A percentile compares a stretch with the other conserved stretches of the same genome.
These are phyloP conservation scores for Cyphotilapia sp. DNA, from an alignment of 2,113 vertebrate genomes.

Conservation along the genomic window DNA sequence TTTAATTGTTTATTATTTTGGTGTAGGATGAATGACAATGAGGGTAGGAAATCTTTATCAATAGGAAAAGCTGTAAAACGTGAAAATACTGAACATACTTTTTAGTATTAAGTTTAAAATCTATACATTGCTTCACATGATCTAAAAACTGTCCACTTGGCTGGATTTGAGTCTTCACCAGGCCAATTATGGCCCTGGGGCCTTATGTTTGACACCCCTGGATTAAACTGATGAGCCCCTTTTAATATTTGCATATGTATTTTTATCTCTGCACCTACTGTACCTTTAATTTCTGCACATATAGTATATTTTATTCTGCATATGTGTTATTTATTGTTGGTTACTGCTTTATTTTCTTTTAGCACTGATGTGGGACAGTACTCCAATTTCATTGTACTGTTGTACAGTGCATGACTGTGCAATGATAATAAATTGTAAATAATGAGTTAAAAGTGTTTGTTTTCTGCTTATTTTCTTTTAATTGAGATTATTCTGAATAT, in stretches of 20 bases:
- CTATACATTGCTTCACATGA: not conserved
- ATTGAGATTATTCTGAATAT: not conserved
- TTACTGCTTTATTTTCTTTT: not conserved
- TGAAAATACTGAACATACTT: not conserved
- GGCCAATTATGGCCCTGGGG: not conserved
- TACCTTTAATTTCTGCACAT: not conserved
- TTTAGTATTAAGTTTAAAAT: not conserved
- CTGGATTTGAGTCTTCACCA: not conserved
- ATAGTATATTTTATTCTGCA: not conserved
- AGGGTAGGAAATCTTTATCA: not conserved
- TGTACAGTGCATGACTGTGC: not conserved
- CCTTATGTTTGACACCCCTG: not conserved
- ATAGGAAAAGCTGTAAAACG: rapidly evolving
- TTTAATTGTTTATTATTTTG: not conserved
- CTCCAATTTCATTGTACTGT: not conserved
- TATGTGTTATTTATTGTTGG: not conserved
- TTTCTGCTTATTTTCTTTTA: not conserved
- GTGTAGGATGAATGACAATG: not conserved
- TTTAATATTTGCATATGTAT: rapidly evolving
- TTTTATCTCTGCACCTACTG: not conserved
- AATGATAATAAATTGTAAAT: not conserved
- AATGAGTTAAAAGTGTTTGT: not conserved
- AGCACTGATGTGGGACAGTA: not conserved
- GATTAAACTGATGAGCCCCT: not conserved
- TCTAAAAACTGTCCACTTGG: not conserved